Conservation (phyloP, 2,113 vertebrate genomes). For the Corapipo altera region DNA sequence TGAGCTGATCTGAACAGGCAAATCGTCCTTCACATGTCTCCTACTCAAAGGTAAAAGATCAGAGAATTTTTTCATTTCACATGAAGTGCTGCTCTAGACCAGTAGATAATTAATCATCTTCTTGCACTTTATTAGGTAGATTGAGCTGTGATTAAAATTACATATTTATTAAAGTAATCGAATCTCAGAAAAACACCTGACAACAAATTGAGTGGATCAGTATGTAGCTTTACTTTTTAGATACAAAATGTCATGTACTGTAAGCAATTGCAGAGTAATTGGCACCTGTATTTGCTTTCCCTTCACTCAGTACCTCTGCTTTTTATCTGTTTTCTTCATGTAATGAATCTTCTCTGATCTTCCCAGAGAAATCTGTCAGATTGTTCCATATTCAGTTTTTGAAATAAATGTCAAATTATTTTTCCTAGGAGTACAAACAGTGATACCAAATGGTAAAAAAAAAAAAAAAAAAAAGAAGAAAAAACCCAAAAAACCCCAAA, state of each 20-base stretch:
- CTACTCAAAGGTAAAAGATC: not conserved
- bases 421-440: not conserved
- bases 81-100: not conserved
- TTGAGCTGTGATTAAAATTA: conserved; percentile 18
- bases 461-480: not conserved
- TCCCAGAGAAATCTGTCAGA: not conserved
- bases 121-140: conserved; percentile 37
- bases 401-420: not conserved
- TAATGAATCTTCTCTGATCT: not conserved
- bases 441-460: not conserved
- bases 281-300: not conserved
- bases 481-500: too few species aligned
- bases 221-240: not conserved
- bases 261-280: conserved; percentile 33
- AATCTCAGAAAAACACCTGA: conserved; percentile 28
- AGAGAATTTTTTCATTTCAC: conserved; percentile 11
- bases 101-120: conserved; percentile 30
- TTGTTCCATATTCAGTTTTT: not conserved
- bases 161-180: conserved; percentile 11
- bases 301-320: not conserved
- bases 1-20: not conserved
- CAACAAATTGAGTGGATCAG: not conserved
- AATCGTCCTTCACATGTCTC: not conserved
- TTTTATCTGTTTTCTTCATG: not conserved
- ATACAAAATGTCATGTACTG: not conserved